Conservation (phyloP, 2,113 vertebrate genomes). For the Varanus salvator region DNA sequence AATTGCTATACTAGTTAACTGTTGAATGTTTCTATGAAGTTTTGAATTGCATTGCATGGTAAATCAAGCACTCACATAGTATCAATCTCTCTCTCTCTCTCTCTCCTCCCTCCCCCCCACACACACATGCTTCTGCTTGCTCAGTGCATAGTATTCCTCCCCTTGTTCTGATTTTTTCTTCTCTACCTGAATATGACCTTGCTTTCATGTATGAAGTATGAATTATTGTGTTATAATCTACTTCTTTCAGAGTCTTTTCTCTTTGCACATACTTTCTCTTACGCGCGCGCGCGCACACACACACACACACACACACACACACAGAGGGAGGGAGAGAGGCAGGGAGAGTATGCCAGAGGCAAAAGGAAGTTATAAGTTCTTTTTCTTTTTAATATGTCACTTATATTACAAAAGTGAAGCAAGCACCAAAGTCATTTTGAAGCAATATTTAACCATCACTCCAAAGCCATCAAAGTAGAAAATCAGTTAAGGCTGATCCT, state of each 20-base stretch:
- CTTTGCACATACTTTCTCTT: neutral
- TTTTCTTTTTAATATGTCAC: slow-evolving; percentile 60
- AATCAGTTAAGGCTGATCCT: slow-evolving; percentile 47
- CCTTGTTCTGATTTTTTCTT: slow-evolving; percentile 62
- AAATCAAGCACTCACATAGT: neutral
- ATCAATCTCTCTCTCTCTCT: too few species aligned
- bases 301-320: neutral
- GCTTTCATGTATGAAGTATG: slow-evolving; percentile 65
- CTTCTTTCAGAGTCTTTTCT: slow-evolving; percentile 55
- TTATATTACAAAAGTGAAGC: slow-evolving; percentile 51
- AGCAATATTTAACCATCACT: slow-evolving; percentile 42
- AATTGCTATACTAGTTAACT: neutral
- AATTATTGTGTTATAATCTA: slow-evolving; percentile 64
- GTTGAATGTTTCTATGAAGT: neutral
- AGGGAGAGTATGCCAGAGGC: slow-evolving; percentile 28
- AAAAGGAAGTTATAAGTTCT: slow-evolving; percentile 47
- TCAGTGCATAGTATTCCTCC: slow-evolving; percentile 47
- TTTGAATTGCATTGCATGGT: neutral
- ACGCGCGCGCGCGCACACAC: neutral
- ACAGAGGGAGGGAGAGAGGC: neutral
- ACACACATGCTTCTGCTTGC: slow-evolving; percentile 38
- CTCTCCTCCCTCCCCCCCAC: too few species aligned
- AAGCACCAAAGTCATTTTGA: slow-evolving; percentile 59
- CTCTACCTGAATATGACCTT: slow-evolving; percentile 55
- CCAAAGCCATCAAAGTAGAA: slow-evolving; percentile 41